Conservation (phyloP, 1,140 invertebrate genomes). For the Philotrypesis tridentata region DNA sequence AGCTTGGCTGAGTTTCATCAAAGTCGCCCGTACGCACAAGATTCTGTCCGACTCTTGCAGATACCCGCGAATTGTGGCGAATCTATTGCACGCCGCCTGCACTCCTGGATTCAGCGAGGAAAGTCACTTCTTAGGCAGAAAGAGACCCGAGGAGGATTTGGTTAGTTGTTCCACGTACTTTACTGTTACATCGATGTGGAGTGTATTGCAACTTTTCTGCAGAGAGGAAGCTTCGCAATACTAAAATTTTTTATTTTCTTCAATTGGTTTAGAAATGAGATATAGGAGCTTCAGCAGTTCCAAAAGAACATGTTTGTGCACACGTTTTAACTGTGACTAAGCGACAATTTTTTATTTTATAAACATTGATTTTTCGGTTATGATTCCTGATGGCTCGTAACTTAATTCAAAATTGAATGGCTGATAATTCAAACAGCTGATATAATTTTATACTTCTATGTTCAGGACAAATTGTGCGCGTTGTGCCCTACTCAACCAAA, state of each 20-base stretch:
- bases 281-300: too few relatives aligned
- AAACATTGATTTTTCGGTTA: too few relatives aligned
- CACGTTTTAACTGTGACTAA: too few relatives aligned
- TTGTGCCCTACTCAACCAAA: slow-evolving; percentile 51
- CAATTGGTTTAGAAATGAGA: too few relatives aligned
- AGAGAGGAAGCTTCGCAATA: too few relatives aligned
- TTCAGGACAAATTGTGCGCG: slow-evolving; percentile 56
- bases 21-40: slow-evolving; percentile 68
- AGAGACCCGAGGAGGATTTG: neutral
- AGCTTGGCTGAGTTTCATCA: slow-evolving; percentile 77
- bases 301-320: too few relatives aligned
- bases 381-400: too few relatives aligned
- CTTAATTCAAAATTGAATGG: too few relatives aligned
- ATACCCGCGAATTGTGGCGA: slow-evolving; percentile 73
- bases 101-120: slow-evolving; percentile 75
- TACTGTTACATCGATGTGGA: too few relatives aligned
- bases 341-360: neutral
- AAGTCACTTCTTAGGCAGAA: slow-evolving; percentile 61
- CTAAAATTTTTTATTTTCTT: too few relatives aligned
- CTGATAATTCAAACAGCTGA: too few relatives aligned
- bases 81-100: slow-evolving; percentile 77
- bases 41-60: slow-evolving; percentile 74
- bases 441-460: too few relatives aligned
- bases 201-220: neutral
- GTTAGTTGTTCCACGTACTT: neutral